Evolutionary conservation across 2,888 invertebrate genomes (phyloP).

Genomic region (Clostera curtula): DNA sequence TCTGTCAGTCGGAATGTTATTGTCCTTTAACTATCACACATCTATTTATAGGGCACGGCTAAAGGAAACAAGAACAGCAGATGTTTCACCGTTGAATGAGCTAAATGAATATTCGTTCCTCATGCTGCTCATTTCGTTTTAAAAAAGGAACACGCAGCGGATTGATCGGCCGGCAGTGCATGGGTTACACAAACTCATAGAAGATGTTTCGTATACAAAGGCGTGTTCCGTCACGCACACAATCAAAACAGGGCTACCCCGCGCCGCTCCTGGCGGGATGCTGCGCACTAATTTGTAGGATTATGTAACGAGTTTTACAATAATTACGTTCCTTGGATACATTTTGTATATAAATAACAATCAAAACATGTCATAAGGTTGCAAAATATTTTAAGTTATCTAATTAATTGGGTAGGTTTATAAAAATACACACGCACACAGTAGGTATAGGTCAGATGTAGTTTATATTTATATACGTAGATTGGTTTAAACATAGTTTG

Average conservation of each 20-base stretch:
- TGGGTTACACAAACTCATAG: constrained; percentile 6
- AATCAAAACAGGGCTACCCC: constrained; percentile 23
- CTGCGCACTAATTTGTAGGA: constrained; percentile 35
- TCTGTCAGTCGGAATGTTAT: constrained; percentile 10
- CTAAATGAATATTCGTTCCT: neutral
- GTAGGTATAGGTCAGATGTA: too few species aligned
- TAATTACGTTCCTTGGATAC: too few species aligned
- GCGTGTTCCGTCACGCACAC: constrained; percentile 20
- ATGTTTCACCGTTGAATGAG: constrained; percentile 5
- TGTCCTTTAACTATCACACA: constrained; percentile 7
- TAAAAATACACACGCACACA: too few species aligned
- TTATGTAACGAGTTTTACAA: constrained; percentile 28
- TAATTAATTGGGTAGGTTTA: too few species aligned
- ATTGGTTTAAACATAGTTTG: too few species aligned
- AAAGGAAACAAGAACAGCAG: constrained; percentile 7
- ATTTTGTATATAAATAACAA: too few species aligned
- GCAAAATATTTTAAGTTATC: too few species aligned
- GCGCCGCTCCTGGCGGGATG: constrained; percentile 22
- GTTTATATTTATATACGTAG: too few species aligned
- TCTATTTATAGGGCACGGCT: constrained; percentile 8
- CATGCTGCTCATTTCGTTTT: too few species aligned
- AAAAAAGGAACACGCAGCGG: too few species aligned
- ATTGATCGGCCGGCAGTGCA: neutral
- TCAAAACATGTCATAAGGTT: too few species aligned
- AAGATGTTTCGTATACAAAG: constrained; percentile 9